These are phyloP conservation scores for Isoperla grammatica DNA, from an alignment of 2,888 invertebrate species.

Conservation along the genomic window DNA sequence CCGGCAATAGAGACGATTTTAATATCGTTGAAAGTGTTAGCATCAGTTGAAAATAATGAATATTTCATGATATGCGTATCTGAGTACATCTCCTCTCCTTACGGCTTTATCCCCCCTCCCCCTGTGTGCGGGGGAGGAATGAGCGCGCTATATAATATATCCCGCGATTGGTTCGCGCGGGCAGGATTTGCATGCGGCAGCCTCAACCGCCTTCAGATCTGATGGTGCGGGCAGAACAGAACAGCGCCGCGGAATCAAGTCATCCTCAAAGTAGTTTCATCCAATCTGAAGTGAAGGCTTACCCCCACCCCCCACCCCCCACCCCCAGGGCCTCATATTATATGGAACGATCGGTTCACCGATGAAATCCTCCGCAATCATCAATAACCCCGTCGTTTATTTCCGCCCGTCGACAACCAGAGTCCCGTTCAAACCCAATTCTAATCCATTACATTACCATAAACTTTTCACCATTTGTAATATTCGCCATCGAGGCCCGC, in stretches of 20 bases:
- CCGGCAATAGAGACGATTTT: constrained; percentile 37
- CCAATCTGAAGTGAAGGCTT: constrained; percentile 26
- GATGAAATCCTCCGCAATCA: constrained; percentile 24
- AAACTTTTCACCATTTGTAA: constrained; percentile 20
- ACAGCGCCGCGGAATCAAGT: constrained; percentile 13
- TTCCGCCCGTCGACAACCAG: constrained; percentile 9
- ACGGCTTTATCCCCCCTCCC: constrained; percentile 2
- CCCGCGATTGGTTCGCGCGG: constrained; percentile 18
- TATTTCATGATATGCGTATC: constrained; percentile 46
- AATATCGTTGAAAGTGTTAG: constrained; percentile 46
- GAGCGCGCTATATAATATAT: constrained; percentile 20
- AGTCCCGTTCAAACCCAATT: constrained; percentile 10
- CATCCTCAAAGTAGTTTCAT: constrained; percentile 22
- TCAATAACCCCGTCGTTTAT: constrained; percentile 21
- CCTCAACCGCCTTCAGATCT: constrained; percentile 6
- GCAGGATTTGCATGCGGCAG: constrained; percentile 11
- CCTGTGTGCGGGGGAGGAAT: background rate
- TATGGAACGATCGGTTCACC: constrained; percentile 25
- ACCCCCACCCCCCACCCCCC: constrained; percentile 3
- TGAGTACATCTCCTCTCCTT: constrained; percentile 1
- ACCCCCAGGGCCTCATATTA: constrained; percentile 23
- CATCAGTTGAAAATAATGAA: constrained; percentile 40
- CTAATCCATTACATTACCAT: constrained; percentile 20
- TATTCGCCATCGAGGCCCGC: constrained; percentile 16
- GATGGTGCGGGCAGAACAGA: constrained; percentile 24